Conservation (phyloP, 2,797 vertebrate species). For the Galaxias olidus region DNA sequence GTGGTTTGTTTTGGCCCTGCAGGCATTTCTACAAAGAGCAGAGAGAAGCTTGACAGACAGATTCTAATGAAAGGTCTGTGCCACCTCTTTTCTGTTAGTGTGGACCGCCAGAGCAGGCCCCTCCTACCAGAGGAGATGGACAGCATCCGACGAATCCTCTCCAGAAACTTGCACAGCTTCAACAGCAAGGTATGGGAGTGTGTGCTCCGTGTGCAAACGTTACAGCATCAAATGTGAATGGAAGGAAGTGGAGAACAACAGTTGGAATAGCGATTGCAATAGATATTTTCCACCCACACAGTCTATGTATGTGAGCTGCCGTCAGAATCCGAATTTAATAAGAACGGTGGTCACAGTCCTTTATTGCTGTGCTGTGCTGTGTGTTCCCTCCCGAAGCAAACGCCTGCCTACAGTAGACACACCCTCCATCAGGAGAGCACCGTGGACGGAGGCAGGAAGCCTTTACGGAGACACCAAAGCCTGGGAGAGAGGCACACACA, state of each 20-base stretch:
- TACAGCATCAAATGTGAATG: too few relatives aligned
- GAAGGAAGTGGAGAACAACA: too few relatives aligned
- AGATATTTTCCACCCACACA: too few relatives aligned
- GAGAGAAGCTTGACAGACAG: too few relatives aligned
- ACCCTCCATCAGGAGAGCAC: slow-evolving; percentile 71
- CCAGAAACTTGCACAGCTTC: slow-evolving; percentile 80
- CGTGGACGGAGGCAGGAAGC: slow-evolving; percentile 59
- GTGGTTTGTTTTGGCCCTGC: too few relatives aligned
- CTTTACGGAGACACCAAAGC: slow-evolving; percentile 73
- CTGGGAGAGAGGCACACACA: slow-evolving; percentile 54
- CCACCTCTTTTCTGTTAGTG: slow-evolving; percentile 34
- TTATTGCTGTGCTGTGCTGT: background rate
- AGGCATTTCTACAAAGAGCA: too few relatives aligned
- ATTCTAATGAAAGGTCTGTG: too few relatives aligned
- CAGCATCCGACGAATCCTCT: slow-evolving; percentile 79
- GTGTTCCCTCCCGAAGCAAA: slow-evolving; percentile 58
- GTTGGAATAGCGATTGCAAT: too few relatives aligned
- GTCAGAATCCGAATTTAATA: too few relatives aligned
- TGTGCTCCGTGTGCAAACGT: background rate
- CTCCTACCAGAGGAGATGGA: slow-evolving; percentile 71
- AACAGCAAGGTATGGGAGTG: slow-evolving; percentile 72
- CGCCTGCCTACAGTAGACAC: slow-evolving; percentile 80
- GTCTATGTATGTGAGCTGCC: too few relatives aligned
- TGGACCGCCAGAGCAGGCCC: slow-evolving; percentile 48
- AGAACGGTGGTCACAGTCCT: too few relatives aligned